Evolutionary conservation across 35 echinoderm and acorn worm species (phyloP).

Genomic region (Strongylocentrotus purpuratus): DNA sequence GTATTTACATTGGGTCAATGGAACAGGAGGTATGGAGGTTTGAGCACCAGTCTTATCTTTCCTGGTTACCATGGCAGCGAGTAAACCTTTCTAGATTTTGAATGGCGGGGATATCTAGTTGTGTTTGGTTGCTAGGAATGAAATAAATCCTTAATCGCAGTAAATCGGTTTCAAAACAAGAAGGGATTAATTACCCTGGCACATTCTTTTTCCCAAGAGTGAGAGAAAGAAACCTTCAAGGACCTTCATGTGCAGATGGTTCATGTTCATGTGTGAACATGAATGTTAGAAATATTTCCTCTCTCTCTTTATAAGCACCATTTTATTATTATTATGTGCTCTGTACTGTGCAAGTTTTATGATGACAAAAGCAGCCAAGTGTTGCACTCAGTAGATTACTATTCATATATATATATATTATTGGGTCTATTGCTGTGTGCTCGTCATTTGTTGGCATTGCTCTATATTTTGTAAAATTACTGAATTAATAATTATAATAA

Average conservation of each 20-base stretch:
- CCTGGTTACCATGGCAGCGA: neutral
- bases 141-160: neutral
- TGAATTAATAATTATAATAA: too few species aligned
- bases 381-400: too few species aligned
- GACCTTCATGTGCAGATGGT: neutral
- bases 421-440: too few species aligned
- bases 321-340: too few species aligned
- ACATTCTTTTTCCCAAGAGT: neutral
- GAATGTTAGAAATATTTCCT: neutral
- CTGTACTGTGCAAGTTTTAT: too few species aligned
- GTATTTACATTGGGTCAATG: neutral
- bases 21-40: neutral
- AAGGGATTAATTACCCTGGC: neutral
- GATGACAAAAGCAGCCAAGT: too few species aligned
- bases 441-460: too few species aligned
- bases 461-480: too few species aligned
- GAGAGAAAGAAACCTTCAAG: neutral
- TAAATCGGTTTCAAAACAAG: constrained; percentile 13
- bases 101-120: neutral
- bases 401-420: too few species aligned
- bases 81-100: neutral
- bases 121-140: neutral
- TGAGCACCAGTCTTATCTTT: neutral
- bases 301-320: neutral
- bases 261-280: neutral